These are phyloP conservation scores for Hiodon tergisus DNA, from an alignment of 2,113 vertebrate genomes.

Conservation along the genomic window DNA sequence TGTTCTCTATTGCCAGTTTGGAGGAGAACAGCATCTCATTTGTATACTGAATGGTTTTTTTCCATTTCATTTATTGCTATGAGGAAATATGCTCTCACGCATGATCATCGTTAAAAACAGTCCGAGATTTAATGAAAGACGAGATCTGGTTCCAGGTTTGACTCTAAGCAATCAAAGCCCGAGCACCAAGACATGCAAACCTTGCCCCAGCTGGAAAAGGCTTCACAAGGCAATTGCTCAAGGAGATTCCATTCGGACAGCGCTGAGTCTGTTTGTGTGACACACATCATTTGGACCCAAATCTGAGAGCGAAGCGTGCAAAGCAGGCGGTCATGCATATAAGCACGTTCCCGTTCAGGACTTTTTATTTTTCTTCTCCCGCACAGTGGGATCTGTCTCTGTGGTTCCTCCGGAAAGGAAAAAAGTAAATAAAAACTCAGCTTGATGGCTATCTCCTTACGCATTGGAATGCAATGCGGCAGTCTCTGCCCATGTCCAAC, in stretches of 20 bases:
- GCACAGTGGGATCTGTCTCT: background rate
- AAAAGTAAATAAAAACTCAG: background rate
- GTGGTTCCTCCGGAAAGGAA: background rate
- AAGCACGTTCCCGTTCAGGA: background rate
- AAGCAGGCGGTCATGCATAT: background rate
- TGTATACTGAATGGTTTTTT: background rate
- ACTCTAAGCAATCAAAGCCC: no score
- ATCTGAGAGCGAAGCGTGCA: background rate
- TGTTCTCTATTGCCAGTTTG: background rate
- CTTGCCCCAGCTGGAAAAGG: no score
- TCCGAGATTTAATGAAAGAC: background rate
- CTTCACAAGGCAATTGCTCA: no score
- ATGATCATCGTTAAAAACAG: background rate
- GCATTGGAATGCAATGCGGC: constrained; percentile 21
- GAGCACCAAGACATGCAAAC: no score
- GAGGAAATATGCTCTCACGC: background rate
- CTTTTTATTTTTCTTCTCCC: background rate
- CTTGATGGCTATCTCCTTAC: constrained; percentile 29
- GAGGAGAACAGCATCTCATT: background rate
- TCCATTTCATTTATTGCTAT: background rate
- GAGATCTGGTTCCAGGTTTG: background rate
- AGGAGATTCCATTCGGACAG: background rate
- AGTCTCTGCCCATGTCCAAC: constrained; percentile 24
- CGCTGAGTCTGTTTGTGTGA: background rate
- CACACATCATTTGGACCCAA: no score